Percentiles rank a stretch among this genome's conserved stretches.
Evolutionary conservation across 92 coral and sea anemone genomes (phyloP).

Genomic region (Palythoa caribaeorum): DNA sequence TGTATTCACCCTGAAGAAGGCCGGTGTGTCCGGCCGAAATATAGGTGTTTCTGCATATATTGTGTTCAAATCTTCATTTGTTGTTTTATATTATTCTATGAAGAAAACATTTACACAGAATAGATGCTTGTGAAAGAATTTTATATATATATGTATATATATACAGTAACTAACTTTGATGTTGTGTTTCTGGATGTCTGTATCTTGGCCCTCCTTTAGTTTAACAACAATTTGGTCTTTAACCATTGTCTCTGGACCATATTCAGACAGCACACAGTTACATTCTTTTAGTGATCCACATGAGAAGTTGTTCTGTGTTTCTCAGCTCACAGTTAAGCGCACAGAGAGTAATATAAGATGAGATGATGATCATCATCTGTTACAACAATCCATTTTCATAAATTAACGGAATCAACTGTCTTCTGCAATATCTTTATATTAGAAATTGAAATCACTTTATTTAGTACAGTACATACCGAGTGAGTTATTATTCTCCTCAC

Average conservation of each 20-base stretch:
- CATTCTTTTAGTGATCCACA: conserved; percentile 54
- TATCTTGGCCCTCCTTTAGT: conserved; percentile 60
- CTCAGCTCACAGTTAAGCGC: conserved; percentile 74
- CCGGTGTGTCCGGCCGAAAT: too few relatives aligned
- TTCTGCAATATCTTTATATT: background rate
- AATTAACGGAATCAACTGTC: background rate
- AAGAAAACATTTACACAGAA: too few relatives aligned
- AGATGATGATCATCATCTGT: conserved; percentile 67
- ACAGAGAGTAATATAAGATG: conserved; percentile 70
- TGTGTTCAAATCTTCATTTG: too few relatives aligned
- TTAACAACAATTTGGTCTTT: conserved; percentile 60
- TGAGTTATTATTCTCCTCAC: too few relatives aligned
- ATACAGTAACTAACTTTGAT: conserved; percentile 68
- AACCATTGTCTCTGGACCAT: conserved; percentile 72
- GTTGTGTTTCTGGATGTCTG: conserved; percentile 51
- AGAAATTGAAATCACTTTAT: background rate
- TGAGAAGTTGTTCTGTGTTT: conserved; percentile 70
- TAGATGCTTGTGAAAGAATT: too few relatives aligned
- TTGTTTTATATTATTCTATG: too few relatives aligned
- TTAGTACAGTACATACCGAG: too few relatives aligned
- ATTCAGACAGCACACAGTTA: conserved; percentile 46
- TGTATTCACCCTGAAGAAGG: too few relatives aligned
- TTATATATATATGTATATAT: too few relatives aligned
- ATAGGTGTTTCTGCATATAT: too few relatives aligned
- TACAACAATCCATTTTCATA: conserved; percentile 68